These are phyloP conservation scores for Aphodius sticticus DNA, from an alignment of 2,888 invertebrate species.

Conservation along the genomic window DNA sequence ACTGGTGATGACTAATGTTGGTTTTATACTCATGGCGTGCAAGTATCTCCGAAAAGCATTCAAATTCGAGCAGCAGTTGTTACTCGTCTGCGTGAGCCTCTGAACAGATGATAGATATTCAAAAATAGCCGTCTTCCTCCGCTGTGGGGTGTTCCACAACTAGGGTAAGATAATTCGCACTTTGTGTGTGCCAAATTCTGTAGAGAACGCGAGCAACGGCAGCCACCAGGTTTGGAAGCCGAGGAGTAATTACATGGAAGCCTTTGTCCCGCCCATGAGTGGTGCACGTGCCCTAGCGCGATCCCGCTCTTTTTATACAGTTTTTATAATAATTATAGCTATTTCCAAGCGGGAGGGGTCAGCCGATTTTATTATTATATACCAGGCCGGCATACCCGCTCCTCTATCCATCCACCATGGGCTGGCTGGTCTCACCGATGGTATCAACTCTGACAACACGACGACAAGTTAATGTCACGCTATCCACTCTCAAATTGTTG, in stretches of 20 bases:
- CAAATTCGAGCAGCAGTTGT: not conserved
- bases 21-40: too few species aligned
- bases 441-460: not conserved
- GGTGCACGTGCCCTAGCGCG: conserved; percentile 48
- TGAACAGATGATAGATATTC: not conserved
- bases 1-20: too few species aligned
- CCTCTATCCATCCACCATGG: not conserved
- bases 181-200: conserved; percentile 40
- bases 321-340: conserved; percentile 61
- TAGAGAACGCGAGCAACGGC: not conserved
- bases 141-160: not conserved
- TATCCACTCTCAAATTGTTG: not conserved
- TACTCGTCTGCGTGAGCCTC: not conserved
- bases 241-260: conserved; percentile 47
- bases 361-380: conserved; percentile 44
- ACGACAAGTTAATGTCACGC: conserved; percentile 4
- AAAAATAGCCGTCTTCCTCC: not conserved
- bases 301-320: conserved; percentile 53
- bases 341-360: conserved; percentile 48
- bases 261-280: conserved; percentile 44
- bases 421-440: not conserved
- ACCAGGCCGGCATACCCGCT: not conserved
- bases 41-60: too few species aligned
- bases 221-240: conserved; percentile 32
- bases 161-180: conserved; percentile 41